A percentile compares a stretch with the other conserved stretches of the same genome.
These are phyloP conservation scores for Glyptemys insculpta DNA, from an alignment of 2,797 vertebrate species.

Conservation along the genomic window DNA sequence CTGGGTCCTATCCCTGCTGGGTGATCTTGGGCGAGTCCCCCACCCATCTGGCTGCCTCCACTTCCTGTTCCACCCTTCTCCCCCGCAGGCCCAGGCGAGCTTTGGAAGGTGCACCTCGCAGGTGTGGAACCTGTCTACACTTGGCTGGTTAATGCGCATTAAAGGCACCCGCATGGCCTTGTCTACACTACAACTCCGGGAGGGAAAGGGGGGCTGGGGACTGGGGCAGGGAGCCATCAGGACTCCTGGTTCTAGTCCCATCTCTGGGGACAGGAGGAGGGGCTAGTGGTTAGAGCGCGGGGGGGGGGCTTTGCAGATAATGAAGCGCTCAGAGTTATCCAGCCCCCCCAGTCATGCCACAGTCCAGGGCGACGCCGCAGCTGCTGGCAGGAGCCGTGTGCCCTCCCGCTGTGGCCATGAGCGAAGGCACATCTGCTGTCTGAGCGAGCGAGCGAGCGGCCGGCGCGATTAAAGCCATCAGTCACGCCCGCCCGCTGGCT, in stretches of 20 bases:
- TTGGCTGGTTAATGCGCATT: neutral
- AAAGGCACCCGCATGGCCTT: neutral
- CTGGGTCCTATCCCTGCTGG: too few relatives aligned
- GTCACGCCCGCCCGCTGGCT: too few relatives aligned
- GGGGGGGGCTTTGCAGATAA: neutral
- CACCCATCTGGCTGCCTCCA: neutral
- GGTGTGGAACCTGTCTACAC: too few relatives aligned
- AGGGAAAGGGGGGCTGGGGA: too few relatives aligned
- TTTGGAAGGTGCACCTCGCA: too few relatives aligned
- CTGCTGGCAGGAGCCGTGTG: too few relatives aligned
- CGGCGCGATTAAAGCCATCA: neutral
- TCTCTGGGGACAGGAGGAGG: neutral
- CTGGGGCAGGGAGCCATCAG: neutral
- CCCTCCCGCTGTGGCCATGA: neutral
- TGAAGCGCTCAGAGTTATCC: neutral
- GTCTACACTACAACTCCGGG: neutral
- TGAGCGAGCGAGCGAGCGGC: too few relatives aligned
- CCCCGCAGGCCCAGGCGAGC: too few relatives aligned
- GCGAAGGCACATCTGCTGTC: neutral
- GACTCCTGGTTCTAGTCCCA: neutral
- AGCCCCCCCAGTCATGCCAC: neutral
- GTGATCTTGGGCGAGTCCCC: neutral
- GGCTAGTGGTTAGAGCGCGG: too few relatives aligned
- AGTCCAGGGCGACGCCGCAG: neutral
- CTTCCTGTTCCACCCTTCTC: neutral